These are phyloP conservation scores for Rhagium mordax DNA, from an alignment of 2,888 invertebrate species.

Conservation along the genomic window DNA sequence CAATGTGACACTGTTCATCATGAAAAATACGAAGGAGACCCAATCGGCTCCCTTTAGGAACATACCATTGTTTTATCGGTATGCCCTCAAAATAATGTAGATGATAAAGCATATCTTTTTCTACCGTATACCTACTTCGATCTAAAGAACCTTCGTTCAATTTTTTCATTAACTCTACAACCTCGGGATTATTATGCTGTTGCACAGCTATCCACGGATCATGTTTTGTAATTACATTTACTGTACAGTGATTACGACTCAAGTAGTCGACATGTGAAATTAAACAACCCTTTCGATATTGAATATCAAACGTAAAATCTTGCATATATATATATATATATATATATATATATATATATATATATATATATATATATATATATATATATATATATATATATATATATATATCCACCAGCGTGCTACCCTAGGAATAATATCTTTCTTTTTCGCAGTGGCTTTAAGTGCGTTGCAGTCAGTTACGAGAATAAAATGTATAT, in stretches of 20 bases:
- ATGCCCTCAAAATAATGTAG: constrained; percentile 32
- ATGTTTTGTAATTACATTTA: constrained; percentile 6
- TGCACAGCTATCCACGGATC: background rate
- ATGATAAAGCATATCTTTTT: constrained; percentile 32
- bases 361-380: no score
- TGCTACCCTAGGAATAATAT: constrained; percentile 54
- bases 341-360: no score
- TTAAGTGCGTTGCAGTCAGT: constrained; percentile 62
- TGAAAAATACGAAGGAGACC: constrained; percentile 52
- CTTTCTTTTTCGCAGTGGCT: constrained; percentile 54
- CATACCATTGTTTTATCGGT: constrained; percentile 35
- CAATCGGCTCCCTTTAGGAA: constrained; percentile 47
- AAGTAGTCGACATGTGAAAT: constrained; percentile 12
- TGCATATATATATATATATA: no score
- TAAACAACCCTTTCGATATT: constrained; percentile 15
- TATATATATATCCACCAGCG: no score
- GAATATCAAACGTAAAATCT: no score
- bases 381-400: no score
- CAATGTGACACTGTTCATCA: constrained; percentile 52
- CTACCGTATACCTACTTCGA: constrained; percentile 35
- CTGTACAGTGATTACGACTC: background rate
- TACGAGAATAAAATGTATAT: constrained; percentile 50
- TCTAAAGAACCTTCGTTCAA: constrained; percentile 34
- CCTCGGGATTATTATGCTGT: constrained; percentile 7
- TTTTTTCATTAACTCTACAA: constrained; percentile 35